Percentiles rank a stretch among this genome's conserved stretches.
phyloP scores from a whole-genome alignment of 2,113 vertebrate species.

The Scomber scombrus region DNA sequence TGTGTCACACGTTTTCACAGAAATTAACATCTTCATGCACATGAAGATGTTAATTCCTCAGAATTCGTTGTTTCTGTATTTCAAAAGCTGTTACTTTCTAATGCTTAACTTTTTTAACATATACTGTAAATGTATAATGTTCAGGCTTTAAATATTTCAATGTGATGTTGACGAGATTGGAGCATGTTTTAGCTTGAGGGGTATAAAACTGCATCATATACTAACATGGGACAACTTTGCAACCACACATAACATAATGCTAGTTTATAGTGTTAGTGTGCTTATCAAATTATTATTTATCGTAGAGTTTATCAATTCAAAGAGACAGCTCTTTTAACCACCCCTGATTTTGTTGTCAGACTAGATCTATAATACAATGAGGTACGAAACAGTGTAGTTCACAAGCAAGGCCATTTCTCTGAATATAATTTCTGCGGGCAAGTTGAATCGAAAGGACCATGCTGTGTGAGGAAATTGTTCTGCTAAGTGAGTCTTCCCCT shows the following conservation, averaged over 20 bases:
- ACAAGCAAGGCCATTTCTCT: slow-evolving; percentile 52
- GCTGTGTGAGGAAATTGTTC: slow-evolving; percentile 83
- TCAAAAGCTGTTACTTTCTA: slow-evolving; percentile 33
- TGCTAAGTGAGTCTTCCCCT: slow-evolving; percentile 76
- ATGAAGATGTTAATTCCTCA: slow-evolving; percentile 32
- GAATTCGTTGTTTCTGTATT: slow-evolving; percentile 27
- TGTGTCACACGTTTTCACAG: slow-evolving; percentile 87
- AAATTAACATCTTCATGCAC: slow-evolving; percentile 62
- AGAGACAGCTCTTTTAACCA: slow-evolving; percentile 25
- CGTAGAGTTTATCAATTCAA: slow-evolving; percentile 26
- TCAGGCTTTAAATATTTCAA: neutral
- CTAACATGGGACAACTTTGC: neutral
- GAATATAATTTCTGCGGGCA: slow-evolving; percentile 75
- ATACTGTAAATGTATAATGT: slow-evolving; percentile 18
- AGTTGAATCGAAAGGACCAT: slow-evolving; percentile 67
- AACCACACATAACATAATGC: neutral
- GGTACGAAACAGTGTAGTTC: slow-evolving; percentile 18
- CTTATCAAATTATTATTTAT: slow-evolving; percentile 20
- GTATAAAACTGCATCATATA: neutral
- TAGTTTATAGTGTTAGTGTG: slow-evolving; percentile 14
- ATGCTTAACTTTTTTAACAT: slow-evolving; percentile 16
- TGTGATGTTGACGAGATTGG: neutral
- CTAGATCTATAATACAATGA: slow-evolving; percentile 47
- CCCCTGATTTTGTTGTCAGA: slow-evolving; percentile 43
- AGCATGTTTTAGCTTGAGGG: neutral